A percentile compares a stretch with the other conserved stretches of the same genome.
These are phyloP conservation scores for Falcunculus frontatus DNA, from an alignment of 2,113 vertebrate genomes.

Conservation along the genomic window DNA sequence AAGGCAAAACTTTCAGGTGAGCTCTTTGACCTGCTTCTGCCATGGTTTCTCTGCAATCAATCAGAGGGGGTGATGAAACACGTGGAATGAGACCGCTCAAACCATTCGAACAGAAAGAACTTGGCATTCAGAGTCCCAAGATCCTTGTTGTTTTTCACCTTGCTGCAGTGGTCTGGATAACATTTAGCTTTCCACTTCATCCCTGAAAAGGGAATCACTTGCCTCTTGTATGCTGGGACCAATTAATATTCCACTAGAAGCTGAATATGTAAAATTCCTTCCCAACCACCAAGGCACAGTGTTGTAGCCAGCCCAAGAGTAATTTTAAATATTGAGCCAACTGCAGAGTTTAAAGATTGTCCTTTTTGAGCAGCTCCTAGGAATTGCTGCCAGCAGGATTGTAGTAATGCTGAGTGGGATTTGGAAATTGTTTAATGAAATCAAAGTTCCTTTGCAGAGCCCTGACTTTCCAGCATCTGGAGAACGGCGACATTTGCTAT, in stretches of 20 bases:
- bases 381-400: neutral
- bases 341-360: neutral
- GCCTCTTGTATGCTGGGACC: neutral
- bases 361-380: neutral
- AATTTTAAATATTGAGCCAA: neutral
- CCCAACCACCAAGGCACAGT: neutral
- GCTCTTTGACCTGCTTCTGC: neutral
- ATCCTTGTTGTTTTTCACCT: neutral
- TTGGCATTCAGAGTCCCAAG: neutral
- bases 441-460: neutral
- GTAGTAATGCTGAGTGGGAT: neutral
- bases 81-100: neutral
- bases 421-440: neutral
- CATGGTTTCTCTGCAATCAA: neutral
- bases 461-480: neutral
- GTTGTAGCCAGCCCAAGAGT: neutral
- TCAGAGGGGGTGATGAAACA: neutral
- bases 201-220: neutral
- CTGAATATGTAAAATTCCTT: neutral
- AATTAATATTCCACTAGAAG: neutral
- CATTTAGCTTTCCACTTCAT: neutral
- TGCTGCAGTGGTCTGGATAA: neutral
- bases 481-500: neutral
- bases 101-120: neutral
- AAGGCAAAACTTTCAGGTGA: neutral